These are phyloP conservation scores for Anneissia japonica DNA, from an alignment of 35 echinoderm and acorn worm genomes.

Conservation along the genomic window DNA sequence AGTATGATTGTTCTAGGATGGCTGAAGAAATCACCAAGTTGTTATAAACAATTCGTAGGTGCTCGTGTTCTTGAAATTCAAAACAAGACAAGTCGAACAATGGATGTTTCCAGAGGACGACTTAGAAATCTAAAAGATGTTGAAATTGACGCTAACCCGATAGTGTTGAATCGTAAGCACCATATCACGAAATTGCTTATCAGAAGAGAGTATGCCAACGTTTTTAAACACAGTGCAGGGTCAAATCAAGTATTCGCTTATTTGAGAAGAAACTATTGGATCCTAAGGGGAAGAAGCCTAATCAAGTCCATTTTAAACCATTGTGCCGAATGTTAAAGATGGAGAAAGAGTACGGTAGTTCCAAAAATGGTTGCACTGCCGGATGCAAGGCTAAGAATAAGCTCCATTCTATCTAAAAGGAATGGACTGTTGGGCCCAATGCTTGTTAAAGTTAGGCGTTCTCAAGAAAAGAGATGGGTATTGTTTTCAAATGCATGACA, in stretches of 20 bases:
- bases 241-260: slow-evolving; percentile 20
- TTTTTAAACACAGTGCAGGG: slow-evolving; percentile 18
- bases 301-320: neutral
- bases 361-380: slow-evolving; percentile 50
- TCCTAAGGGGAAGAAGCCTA: slow-evolving; percentile 11
- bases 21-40: neutral
- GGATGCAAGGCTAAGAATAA: neutral
- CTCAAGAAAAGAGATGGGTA: slow-evolving; percentile 32
- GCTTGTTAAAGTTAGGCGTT: slow-evolving; percentile 20
- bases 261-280: slow-evolving; percentile 16
- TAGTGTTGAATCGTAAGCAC: neutral
- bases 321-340: slow-evolving; percentile 22
- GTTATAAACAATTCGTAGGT: slow-evolving; percentile 18
- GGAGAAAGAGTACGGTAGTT: slow-evolving; percentile 14
- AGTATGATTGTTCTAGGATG: neutral
- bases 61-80: neutral
- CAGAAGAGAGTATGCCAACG: neutral
- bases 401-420: slow-evolving; percentile 39
- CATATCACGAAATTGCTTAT: neutral
- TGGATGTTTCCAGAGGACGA: slow-evolving; percentile 6
- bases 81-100: neutral
- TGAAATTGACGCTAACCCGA: slow-evolving; percentile 1
- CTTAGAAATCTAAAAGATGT: neutral
- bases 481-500: slow-evolving; percentile 40
- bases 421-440: slow-evolving; percentile 53